Base-by-base conservation (phyloP, 1,140 invertebrate species). In the Propsilocerus akamusi region DNA sequence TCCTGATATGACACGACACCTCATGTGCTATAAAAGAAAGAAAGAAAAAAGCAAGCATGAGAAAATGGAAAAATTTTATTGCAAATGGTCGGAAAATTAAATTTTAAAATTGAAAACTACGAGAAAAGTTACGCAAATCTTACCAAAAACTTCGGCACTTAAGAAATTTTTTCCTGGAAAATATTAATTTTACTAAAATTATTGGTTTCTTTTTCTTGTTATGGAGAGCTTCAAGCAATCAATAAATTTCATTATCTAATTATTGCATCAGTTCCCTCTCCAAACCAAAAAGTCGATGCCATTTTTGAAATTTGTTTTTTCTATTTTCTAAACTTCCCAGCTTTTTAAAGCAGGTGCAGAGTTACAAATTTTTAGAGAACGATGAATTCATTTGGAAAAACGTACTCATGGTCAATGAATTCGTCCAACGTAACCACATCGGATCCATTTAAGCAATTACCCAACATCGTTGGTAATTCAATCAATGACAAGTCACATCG, bases 381-480 rank as follows among this genome's bases (percentile, higher is more conserved):
- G n/a, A n/a, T n/a, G n/a, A n/a, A n/a, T n/a, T n/a, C n/a, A n/a
- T n/a, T n/a, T n/a, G n/a, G 34, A 41, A 8, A 41, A 41, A 41
- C 34, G 22, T 41, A 41, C 34, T 41, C 22, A 41, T 17, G 34
- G 34, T 41, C 34, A 8, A 17, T 41, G 11, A 20, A 20, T 17
- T 41, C 34, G 11, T 20, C 34, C 34, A 41, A 20, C 17, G 22
- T 20, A 41, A 41, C 34, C 34, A 41, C 34, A 41, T 17, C 14
- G 12, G 34, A 41, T 41, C 34, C 34, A 41, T 41, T 41, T 17
- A 17, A 17, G 34, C 34, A 41, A 41, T 41, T 41, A 41, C 34
- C 14, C 17, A 20, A 20, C 22, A 20, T 20, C 17, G 28, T 30
- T 11, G 34, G 34, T 20, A 41, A 41, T 41, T 41, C 14, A 41